These are phyloP conservation scores for Channa striata DNA, from an alignment of 2,797 vertebrate species.

Conservation along the genomic window DNA sequence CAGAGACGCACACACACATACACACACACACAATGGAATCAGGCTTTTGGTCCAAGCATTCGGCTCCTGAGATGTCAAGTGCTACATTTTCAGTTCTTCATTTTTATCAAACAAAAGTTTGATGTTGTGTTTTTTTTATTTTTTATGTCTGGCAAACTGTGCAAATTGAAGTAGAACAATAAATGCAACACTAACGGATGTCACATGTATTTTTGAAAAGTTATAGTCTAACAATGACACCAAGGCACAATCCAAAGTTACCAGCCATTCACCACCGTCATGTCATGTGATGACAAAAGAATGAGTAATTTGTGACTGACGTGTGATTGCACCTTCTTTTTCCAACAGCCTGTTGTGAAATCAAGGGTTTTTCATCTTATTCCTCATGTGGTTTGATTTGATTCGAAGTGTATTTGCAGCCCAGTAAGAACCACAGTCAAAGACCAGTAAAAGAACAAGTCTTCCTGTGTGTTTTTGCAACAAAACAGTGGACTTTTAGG, in stretches of 20 bases:
- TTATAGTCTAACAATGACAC: not conserved
- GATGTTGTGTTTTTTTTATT: not conserved
- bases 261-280: not conserved
- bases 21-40: slow-evolving; percentile 1
- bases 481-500: not conserved
- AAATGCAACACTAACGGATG: not conserved
- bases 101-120: not conserved
- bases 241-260: not conserved
- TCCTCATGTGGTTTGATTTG: not conserved
- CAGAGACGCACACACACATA: slow-evolving; percentile 32
- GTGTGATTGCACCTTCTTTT: not conserved
- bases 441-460: not conserved
- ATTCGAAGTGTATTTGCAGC: not conserved
- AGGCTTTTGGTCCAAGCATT: too few species aligned
- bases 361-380: not conserved
- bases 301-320: slow-evolving; percentile 8
- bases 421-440: not conserved
- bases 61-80: too few species aligned
- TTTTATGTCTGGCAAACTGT: not conserved
- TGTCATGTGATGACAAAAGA: slow-evolving; percentile 1
- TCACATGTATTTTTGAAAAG: slow-evolving; percentile 1
- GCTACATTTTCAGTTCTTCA: too few species aligned
- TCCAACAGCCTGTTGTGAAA: slow-evolving; percentile 1
- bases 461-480: not conserved
- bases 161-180: not conserved